phyloP scores from a whole-genome alignment of 2,888 invertebrate genomes.

The Oscheius sp. region DNA sequence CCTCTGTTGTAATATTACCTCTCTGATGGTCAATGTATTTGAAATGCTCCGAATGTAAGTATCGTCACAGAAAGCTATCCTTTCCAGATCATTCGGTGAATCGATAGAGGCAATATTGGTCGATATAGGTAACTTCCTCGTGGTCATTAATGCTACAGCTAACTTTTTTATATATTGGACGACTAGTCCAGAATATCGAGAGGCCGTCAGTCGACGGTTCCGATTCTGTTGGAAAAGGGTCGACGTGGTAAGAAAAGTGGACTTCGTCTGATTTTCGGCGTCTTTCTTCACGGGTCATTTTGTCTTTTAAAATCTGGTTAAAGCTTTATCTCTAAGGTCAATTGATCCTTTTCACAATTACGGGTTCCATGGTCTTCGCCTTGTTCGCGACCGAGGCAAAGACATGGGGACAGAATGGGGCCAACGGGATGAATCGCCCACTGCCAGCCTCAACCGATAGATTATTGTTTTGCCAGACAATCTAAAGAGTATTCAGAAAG shows the following conservation, averaged over 20 bases:
- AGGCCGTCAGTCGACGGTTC: background rate
- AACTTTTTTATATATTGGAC: constrained; percentile 62
- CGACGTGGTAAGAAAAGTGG: constrained; percentile 13
- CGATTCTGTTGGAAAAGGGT: background rate
- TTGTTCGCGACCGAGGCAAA: constrained; percentile 71
- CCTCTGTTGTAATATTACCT: constrained; percentile 60
- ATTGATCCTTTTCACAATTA: background rate
- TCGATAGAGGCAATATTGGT: constrained; percentile 55
- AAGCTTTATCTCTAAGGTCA: background rate
- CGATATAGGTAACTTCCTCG: constrained; percentile 64
- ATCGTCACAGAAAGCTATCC: background rate
- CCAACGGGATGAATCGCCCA: constrained; percentile 86
- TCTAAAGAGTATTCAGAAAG: no score
- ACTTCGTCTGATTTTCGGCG: constrained; percentile 3
- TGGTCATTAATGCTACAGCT: constrained; percentile 66
- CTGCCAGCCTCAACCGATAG: constrained; percentile 73
- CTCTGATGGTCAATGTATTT: constrained; percentile 61
- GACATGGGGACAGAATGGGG: constrained; percentile 80
- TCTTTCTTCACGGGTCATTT: background rate
- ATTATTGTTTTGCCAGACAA: constrained; percentile 79
- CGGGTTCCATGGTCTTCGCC: constrained; percentile 31
- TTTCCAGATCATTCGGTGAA: constrained; percentile 41
- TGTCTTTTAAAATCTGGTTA: background rate
- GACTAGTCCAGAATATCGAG: constrained; percentile 44
- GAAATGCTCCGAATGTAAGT: constrained; percentile 61